phyloP scores from a whole-genome alignment of 2,797 vertebrate species.

The Pangasius larnaudii region DNA sequence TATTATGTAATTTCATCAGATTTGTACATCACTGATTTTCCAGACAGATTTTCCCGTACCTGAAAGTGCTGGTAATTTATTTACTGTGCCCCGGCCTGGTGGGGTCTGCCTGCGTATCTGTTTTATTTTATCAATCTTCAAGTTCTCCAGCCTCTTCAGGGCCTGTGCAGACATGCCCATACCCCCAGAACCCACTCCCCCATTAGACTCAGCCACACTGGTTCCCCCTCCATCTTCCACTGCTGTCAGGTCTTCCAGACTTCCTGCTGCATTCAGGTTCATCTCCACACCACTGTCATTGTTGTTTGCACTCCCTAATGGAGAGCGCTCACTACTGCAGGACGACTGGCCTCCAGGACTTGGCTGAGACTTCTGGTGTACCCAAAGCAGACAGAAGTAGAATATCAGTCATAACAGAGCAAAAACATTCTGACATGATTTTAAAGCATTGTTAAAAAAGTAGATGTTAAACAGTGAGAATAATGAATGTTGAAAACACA shows the following conservation, averaged over 20 bases:
- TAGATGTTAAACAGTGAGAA: background rate
- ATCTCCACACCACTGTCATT: slow-evolving; percentile 98
- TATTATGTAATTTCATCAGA: background rate
- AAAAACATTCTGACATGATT: background rate
- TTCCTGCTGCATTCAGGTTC: slow-evolving; percentile 91
- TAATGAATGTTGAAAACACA: background rate
- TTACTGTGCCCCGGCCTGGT: slow-evolving; percentile 71
- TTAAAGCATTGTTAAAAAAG: background rate
- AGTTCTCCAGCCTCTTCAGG: slow-evolving; percentile 91
- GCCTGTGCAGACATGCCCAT: slow-evolving; percentile 86
- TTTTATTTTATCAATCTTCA: slow-evolving; percentile 94
- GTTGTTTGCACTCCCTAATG: slow-evolving; percentile 92
- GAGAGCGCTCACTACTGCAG: slow-evolving; percentile 94
- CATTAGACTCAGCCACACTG: slow-evolving; percentile 70
- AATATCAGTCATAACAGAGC: slow-evolving; percentile 15
- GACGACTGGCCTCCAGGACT: slow-evolving; percentile 94
- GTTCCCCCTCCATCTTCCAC: slow-evolving; percentile 85
- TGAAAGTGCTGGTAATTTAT: slow-evolving; percentile 85
- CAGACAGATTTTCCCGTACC: slow-evolving; percentile 71
- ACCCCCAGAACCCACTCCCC: slow-evolving; percentile 72
- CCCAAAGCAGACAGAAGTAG: background rate
- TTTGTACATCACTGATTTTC: background rate
- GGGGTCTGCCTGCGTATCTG: slow-evolving; percentile 84
- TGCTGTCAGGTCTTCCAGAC: slow-evolving; percentile 91
- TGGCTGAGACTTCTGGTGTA: slow-evolving; percentile 88